Percentiles rank a stretch among this genome's conserved stretches.
These are phyloP conservation scores for Girardinichthys multiradiatus DNA, from an alignment of 2,113 vertebrate genomes.

Conservation along the genomic window DNA sequence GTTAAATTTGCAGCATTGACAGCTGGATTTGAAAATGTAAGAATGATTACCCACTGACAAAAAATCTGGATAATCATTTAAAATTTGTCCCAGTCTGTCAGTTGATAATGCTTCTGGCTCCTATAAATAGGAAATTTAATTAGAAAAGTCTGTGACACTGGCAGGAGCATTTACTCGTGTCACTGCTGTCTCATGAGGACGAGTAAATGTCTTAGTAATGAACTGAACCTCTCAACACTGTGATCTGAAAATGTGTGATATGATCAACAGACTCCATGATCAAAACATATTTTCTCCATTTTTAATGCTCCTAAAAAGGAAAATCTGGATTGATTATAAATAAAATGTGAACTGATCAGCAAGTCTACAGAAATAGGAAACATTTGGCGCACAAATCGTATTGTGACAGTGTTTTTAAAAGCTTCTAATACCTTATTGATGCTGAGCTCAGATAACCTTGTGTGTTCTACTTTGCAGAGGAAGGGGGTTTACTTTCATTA, in stretches of 20 bases:
- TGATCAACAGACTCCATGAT: slow-evolving; percentile 13
- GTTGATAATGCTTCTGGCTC: slow-evolving; percentile 8
- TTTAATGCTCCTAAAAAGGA: slow-evolving; percentile 16
- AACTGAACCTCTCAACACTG: slow-evolving; percentile 39
- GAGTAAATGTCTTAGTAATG: slow-evolving; percentile 32
- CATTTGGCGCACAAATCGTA: not conserved
- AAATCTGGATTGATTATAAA: slow-evolving; percentile 32
- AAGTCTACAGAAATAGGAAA: not conserved
- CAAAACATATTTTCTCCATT: slow-evolving; percentile 4
- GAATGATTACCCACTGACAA: not conserved
- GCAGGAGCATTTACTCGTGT: slow-evolving; percentile 31
- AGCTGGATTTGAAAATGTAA: not conserved
- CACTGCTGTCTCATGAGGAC: slow-evolving; percentile 34
- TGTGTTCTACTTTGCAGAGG: not conserved
- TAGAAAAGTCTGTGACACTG: slow-evolving; percentile 37
- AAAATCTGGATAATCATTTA: not conserved
- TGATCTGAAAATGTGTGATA: slow-evolving; percentile 18
- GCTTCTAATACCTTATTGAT: not conserved
- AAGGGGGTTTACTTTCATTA: slow-evolving; percentile 51
- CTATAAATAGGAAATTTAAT: slow-evolving; percentile 38
- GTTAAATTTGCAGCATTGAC: not conserved
- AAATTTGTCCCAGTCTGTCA: slow-evolving; percentile 17
- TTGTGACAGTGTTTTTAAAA: not conserved
- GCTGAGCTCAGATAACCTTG: not conserved
- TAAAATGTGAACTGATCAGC: slow-evolving; percentile 36